These are phyloP conservation scores for Epizoanthus illoricatus DNA, from an alignment of 92 coral and sea anemone genomes.

Conservation along the genomic window DNA sequence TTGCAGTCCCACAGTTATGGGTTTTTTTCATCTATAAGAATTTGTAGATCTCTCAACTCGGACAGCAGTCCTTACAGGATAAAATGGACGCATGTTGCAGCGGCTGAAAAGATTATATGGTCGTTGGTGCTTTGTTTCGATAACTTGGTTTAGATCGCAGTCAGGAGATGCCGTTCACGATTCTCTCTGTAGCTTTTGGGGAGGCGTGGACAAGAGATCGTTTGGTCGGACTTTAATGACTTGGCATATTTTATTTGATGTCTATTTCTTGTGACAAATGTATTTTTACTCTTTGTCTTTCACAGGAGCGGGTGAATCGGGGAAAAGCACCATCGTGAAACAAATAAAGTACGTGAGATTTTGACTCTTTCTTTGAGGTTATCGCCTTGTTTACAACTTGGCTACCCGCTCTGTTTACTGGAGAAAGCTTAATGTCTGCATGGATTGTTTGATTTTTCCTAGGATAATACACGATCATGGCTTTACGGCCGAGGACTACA, in stretches of 20 bases:
- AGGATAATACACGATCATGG: conserved; percentile 99
- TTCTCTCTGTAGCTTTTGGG: conserved; percentile 33
- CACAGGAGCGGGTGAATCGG: conserved; percentile 99
- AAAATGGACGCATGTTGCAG: not conserved
- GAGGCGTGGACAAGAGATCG: conserved; percentile 45
- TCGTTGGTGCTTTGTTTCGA: conserved; percentile 18
- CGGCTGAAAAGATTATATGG: not conserved
- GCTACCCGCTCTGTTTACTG: conserved; percentile 72
- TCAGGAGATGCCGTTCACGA: conserved; percentile 16
- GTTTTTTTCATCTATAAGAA: conserved; percentile 24
- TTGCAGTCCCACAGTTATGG: conserved; percentile 12
- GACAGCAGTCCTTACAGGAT: not conserved
- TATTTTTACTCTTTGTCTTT: conserved; percentile 34
- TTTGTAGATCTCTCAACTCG: conserved; percentile 24
- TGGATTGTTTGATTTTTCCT: conserved; percentile 68
- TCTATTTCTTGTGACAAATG: conserved; percentile 33
- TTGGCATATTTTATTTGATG: conserved; percentile 38
- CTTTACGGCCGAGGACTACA: conserved; percentile 94
- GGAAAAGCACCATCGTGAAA: conserved; percentile 99
- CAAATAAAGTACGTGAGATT: conserved; percentile 90
- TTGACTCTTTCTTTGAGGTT: conserved; percentile 62
- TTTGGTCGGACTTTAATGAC: conserved; percentile 41
- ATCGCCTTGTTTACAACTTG: conserved; percentile 72
- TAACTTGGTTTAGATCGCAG: conserved; percentile 32
- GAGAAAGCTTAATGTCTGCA: conserved; percentile 67